Base-by-base conservation (phyloP, 2,888 invertebrate genomes). In the Thumatha senex region DNA sequence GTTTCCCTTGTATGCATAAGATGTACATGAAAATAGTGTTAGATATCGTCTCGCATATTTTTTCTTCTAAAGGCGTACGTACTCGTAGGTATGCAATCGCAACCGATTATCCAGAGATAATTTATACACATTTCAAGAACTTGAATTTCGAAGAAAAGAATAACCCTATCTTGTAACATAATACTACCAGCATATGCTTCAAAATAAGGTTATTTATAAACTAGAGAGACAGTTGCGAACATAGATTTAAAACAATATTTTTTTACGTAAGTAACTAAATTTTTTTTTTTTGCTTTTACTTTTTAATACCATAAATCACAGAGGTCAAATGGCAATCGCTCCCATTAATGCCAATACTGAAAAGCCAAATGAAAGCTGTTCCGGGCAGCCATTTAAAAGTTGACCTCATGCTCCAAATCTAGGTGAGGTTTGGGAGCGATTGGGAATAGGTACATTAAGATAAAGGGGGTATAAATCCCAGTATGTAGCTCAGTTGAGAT, bases 171-270 rank as follows among this genome's bases (percentile, higher is more conserved):
- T 47, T 29, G 58, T 56, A 65, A 66, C 68, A 51, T 68, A 70
- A 10, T 72, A 57, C 54, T 51, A 48, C 3, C 3, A 24, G 18
- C 18, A 24, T 24, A 24, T 24, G 18, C 5, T 24, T 2, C 18
- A 24, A 24, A 5, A 31, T 8, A 10, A 8, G 31, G 67, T 67
- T 67, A 72, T 76, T 67, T 67, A 72, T 76, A 73, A 75, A 73
- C 63, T 61, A 59, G 48, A 50, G 54, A 58, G 68, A 72, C 70
- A 64, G 55, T 61, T 51, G 62, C 55, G 67, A 64, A 35, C 10
- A 55, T 59, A 46, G 61, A 36, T 29, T 24, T 14, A n/a, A 14
- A 18, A 29, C 13, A 35, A 29, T 0, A 35, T 0, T 8, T 12
- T 24, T 3, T 18, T 39, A n/a, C n/a, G 39, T 18, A n/a, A 39